Evolutionary conservation across 2,888 invertebrate species (phyloP), one percentile per base, ranked within the genome.

Genomic region (Meliscaeva auricollis): DNA sequence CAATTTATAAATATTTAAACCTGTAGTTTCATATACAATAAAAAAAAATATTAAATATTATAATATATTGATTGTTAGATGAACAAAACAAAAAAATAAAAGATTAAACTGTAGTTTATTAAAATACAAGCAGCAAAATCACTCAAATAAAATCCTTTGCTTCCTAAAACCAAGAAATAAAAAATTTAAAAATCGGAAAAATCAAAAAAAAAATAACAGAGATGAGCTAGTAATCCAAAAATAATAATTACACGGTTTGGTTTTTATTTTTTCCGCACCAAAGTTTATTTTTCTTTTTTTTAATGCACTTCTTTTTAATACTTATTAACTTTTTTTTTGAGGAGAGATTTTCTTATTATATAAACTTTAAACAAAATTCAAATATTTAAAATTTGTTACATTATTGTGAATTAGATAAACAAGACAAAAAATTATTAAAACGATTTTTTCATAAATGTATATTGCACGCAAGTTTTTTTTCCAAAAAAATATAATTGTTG

Each of bases 281-380:
- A 15, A 32, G 4, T 41, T 56, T 50, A 52, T 20, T 20, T 3
- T 32, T 6, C 32, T 9, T 8, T 11, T 5, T 38, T 38, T 9
- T 7, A 38, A 72, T 68, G 75, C 84, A 84, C 70, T 60, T 60
- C 44, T 30, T 17, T 8, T 22, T 8, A 54, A 38, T 11, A 13
- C 8, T 32, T 17, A 32, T 58, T 22, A n/a, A 17, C 6, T 30
- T 50, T 30, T 46, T 11, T 70, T 17, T 56, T 30, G 64, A 72
- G 84, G 84, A 84, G 84, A 84, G 84, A 84, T 84, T 84, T 84
- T 84, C 84, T 80, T 75, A 60, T 41, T 50, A 48, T 32, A n/a
- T 11, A 50, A 38, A 35, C 46, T 32, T 35, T 38, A 38, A n/a
- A 32, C 30, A 38, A 52, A 70, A 17, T 58, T 46, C 15, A 70